These are phyloP conservation scores for Chromis chromis DNA, from an alignment of 2,797 vertebrate genomes.

Conservation along the genomic window DNA sequence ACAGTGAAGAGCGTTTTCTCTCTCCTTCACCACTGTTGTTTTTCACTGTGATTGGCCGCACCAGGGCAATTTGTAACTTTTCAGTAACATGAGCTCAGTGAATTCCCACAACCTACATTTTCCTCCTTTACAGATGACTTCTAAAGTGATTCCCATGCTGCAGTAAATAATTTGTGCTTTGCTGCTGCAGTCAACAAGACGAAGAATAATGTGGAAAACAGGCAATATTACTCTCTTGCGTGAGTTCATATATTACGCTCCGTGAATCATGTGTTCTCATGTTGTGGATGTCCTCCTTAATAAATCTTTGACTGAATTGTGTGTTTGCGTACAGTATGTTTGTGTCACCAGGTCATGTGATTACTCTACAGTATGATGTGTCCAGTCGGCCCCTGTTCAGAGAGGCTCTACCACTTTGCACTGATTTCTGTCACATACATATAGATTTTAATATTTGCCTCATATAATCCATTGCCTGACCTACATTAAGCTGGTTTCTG, in stretches of 20 bases:
- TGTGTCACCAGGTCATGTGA: conserved; percentile 24
- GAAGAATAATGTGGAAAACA: conserved; percentile 31
- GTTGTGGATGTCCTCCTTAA: not conserved
- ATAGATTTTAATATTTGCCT: conserved; percentile 11
- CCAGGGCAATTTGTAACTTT: conserved; percentile 17
- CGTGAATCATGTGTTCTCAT: conserved; percentile 12
- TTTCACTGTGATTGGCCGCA: not conserved
- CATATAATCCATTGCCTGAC: conserved; percentile 27
- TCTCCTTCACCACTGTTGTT: not conserved
- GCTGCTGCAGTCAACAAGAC: not conserved
- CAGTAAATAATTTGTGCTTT: conserved; percentile 29
- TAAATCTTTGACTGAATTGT: conserved; percentile 12
- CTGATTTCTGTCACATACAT: conserved; percentile 6
- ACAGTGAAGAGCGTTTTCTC: not conserved
- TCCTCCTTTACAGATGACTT: not conserved
- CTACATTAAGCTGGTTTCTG: conserved; percentile 32
- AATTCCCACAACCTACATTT: conserved; percentile 35
- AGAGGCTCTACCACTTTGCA: not conserved
- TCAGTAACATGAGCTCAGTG: conserved; percentile 13
- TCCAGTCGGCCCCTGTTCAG: conserved; percentile 10
- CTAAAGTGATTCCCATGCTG: conserved; percentile 21
- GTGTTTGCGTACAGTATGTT: not conserved
- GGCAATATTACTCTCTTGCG: conserved; percentile 18
- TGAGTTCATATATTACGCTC: conserved; percentile 23
- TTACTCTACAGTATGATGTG: conserved; percentile 26